phyloP scores from a whole-genome alignment of 2,888 invertebrate genomes.

The Meteorus colon region DNA sequence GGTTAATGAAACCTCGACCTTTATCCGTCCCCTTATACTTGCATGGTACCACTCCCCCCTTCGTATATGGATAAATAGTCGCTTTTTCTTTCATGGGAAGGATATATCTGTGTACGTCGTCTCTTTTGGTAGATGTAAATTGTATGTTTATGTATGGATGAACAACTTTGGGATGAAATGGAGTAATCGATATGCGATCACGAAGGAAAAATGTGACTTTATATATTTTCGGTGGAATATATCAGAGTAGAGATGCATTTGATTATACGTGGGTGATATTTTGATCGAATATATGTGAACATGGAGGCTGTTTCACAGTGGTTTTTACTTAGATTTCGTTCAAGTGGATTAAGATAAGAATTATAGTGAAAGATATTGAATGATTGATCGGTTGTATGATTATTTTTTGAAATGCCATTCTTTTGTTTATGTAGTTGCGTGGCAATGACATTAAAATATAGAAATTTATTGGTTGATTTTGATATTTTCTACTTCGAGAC shows the following conservation, averaged over 20 bases:
- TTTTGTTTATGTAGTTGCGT: too few species aligned
- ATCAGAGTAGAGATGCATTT: not conserved
- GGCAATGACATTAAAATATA: too few species aligned
- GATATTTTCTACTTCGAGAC: too few species aligned
- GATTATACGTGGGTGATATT: not conserved
- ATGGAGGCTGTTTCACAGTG: too few species aligned
- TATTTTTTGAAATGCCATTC: too few species aligned
- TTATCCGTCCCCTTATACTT: constrained; percentile 20
- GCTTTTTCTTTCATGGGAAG: constrained; percentile 17
- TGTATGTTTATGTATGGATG: not conserved
- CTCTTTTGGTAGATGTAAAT: not conserved
- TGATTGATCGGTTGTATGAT: too few species aligned
- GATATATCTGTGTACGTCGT: not conserved
- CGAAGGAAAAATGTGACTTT: not conserved
- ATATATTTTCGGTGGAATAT: not conserved
- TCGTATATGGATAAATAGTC: constrained; percentile 18
- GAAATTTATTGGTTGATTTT: too few species aligned
- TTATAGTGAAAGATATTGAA: too few species aligned
- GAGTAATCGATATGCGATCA: not conserved
- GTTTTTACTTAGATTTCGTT: too few species aligned
- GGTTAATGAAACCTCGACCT: constrained; percentile 50
- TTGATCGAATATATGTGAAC: not conserved
- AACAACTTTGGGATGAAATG: not conserved
- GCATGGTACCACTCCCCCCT: not conserved
- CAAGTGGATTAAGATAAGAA: too few species aligned